A percentile compares a stretch with the other conserved stretches of the same genome.
These are phyloP conservation scores for Belonocnema kinseyi DNA, from an alignment of 1,140 invertebrate genomes.

Conservation along the genomic window DNA sequence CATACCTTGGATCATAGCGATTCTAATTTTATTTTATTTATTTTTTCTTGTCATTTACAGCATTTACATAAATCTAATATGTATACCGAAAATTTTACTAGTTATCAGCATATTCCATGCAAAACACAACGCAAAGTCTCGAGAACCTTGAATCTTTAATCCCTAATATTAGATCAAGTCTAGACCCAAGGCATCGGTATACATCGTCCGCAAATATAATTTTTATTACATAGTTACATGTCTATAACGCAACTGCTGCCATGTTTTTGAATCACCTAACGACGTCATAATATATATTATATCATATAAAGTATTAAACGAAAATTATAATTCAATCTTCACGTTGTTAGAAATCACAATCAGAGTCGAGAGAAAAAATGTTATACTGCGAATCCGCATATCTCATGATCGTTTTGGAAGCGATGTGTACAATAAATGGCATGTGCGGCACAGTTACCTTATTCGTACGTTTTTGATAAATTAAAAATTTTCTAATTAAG, in stretches of 20 bases:
- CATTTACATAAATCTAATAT: no score
- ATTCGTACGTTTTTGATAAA: constrained; percentile 12
- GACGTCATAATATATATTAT: constrained; percentile 4
- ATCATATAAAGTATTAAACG: background rate
- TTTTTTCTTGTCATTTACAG: background rate
- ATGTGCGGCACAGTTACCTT: constrained; percentile 20
- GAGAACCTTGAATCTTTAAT: constrained; percentile 34
- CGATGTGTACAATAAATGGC: constrained; percentile 26
- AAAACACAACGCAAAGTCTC: constrained; percentile 27
- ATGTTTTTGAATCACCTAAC: constrained; percentile 41
- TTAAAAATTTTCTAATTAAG: constrained; percentile 1
- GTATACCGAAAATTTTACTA: no score
- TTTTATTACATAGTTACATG: constrained; percentile 63
- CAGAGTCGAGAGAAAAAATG: background rate
- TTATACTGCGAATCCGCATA: background rate
- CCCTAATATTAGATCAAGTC: constrained; percentile 50
- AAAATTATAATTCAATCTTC: background rate
- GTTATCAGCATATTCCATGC: background rate
- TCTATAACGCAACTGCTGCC: constrained; percentile 60
- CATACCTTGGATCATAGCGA: constrained; percentile 44
- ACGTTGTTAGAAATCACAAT: background rate
- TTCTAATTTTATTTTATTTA: background rate
- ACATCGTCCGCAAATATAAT: constrained; percentile 56
- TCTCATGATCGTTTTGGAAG: constrained; percentile 24
- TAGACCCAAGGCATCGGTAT: constrained; percentile 69